phyloP scores from a whole-genome alignment of 2,888 invertebrate species.

The Drosophila niveifrons region DNA sequence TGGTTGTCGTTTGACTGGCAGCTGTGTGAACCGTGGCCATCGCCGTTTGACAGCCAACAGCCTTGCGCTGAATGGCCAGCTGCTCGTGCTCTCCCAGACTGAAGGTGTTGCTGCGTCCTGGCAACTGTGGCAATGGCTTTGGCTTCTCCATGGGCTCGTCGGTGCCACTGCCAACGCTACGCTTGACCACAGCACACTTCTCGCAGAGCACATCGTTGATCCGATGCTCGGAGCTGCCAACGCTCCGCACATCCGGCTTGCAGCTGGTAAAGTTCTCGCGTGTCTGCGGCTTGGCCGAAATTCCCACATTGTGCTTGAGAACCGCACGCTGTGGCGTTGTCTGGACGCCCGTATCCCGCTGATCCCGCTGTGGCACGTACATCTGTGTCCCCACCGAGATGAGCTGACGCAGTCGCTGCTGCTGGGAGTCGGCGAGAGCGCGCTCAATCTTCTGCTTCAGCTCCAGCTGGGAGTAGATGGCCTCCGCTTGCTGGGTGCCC shows the following conservation, averaged over 20 bases:
- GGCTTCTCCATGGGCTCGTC: slow-evolving; percentile 62
- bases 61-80: slow-evolving; percentile 84
- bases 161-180: slow-evolving; percentile 87
- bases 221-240: slow-evolving; percentile 86
- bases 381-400: slow-evolving; percentile 84
- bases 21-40: slow-evolving; percentile 63
- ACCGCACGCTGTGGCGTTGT: slow-evolving; percentile 72
- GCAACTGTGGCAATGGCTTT: slow-evolving; percentile 43
- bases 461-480: slow-evolving; percentile 83
- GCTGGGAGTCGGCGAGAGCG: slow-evolving; percentile 68
- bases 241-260: slow-evolving; percentile 85
- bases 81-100: slow-evolving; percentile 87
- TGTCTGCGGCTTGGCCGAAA: slow-evolving; percentile 76
- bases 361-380: slow-evolving; percentile 74
- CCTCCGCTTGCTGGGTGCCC: slow-evolving; percentile 70
- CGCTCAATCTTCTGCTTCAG: slow-evolving; percentile 76
- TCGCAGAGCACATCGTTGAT: slow-evolving; percentile 86
- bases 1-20: slow-evolving; percentile 76
- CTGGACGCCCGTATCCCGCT: slow-evolving; percentile 74
- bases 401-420: slow-evolving; percentile 65
- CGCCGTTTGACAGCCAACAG: slow-evolving; percentile 80
- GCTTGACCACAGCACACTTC: slow-evolving; percentile 86
- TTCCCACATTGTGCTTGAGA: slow-evolving; percentile 73
- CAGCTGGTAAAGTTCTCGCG: slow-evolving; percentile 81
- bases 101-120: slow-evolving; percentile 87